Evolutionary conservation across 2,888 invertebrate genomes (phyloP), one percentile per base, ranked within the genome.

Genomic region (Pteria penguin): DNA sequence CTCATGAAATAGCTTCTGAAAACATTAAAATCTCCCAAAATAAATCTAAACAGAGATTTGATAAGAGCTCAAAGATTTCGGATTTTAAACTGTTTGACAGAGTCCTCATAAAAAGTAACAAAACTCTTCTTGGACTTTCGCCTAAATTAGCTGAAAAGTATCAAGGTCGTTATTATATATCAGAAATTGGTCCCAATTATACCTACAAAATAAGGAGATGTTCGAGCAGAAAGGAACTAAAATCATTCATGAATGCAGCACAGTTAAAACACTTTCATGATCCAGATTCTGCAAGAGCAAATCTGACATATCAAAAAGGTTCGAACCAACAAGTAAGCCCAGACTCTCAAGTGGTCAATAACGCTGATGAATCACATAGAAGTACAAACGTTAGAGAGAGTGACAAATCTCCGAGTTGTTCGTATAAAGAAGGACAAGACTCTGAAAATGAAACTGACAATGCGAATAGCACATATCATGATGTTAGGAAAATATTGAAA

Each of bases 121-220:
- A 75, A 33, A 45, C 63, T 14, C 68, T 68, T 22, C 54, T 27
- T 14, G 72, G 75, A 11, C 26, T 58, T n/a, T 68, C 72, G 11
- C 61, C 60, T 5, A 75, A 72, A 31, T 54, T 78, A 11, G 33
- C 55, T 11, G 52, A 33, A 2, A 75, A 68, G 24, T 72, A 24
- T 27, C 33, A 66, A 26, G 78, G 75, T 1, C 78, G 71, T 1
- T 78, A 65, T n/a, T 68, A 69, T 14, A 78, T 75, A 11, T 36
- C 61, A 26, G 63, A 66, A 5, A 2, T 71, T 14, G 75, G 78
- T 18, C 71, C 72, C 1, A 78, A 78, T 26, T 71, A 36, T 60
- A 78, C 75, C 27, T 78, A 78, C 72, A 75, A 71, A 58, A 33
- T 78, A 29, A 27, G 67, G 36, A 18, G 58, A 1, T 75, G 72